Percentiles rank a stretch among this genome's conserved stretches.
Conservation (phyloP, 1,140 invertebrate genomes). For the Lepeophtheirus salmonis region DNA sequence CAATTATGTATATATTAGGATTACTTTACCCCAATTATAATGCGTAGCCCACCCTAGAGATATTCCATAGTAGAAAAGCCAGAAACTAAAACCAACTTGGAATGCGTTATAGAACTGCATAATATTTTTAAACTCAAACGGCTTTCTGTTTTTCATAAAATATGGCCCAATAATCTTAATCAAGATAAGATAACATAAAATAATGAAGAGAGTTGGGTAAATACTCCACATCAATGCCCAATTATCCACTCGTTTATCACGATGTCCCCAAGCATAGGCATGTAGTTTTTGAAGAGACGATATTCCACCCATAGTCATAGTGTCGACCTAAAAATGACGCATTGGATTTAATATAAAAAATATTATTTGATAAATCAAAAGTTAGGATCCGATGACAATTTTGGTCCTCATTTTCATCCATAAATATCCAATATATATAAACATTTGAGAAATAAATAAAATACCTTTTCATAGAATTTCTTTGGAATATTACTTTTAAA, state of each 20-base stretch:
- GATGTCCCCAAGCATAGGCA: constrained; percentile 3
- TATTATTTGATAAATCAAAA: too few relatives aligned
- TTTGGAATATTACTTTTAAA: too few relatives aligned
- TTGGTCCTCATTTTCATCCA: too few relatives aligned
- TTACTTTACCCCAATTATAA: constrained; percentile 1
- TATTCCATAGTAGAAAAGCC: constrained; percentile 61
- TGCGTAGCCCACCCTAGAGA: not conserved
- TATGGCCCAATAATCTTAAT: constrained; percentile 59
- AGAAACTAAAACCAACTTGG: constrained; percentile 60
- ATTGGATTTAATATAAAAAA: too few relatives aligned
- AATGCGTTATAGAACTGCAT: constrained; percentile 64
- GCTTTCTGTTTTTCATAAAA: constrained; percentile 65
- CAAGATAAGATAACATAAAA: constrained; percentile 62
- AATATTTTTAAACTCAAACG: constrained; percentile 53
- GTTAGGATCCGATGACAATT: too few relatives aligned
- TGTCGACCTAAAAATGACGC: too few relatives aligned
- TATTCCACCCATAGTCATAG: too few relatives aligned
- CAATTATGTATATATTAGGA: not conserved
- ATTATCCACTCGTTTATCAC: constrained; percentile 64
- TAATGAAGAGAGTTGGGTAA: constrained; percentile 59
- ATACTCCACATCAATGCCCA: constrained; percentile 78
- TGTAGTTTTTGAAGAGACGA: too few relatives aligned
- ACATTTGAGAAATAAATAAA: too few relatives aligned
- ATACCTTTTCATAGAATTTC: too few relatives aligned
- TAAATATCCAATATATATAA: too few relatives aligned